These are phyloP conservation scores for Pseudomyrmex gracilis DNA, from an alignment of 1,140 invertebrate genomes.

Conservation along the genomic window DNA sequence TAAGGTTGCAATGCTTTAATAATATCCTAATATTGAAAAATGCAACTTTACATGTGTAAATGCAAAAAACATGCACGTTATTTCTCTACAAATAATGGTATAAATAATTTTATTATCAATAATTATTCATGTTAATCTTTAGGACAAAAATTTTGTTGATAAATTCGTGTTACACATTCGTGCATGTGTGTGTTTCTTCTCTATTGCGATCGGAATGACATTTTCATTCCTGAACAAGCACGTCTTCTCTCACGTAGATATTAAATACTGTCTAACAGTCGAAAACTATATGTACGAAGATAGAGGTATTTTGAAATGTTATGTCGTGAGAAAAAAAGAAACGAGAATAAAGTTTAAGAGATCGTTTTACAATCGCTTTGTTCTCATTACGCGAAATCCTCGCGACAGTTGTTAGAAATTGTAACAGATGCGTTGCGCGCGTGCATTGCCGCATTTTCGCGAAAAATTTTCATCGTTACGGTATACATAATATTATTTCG, in stretches of 20 bases:
- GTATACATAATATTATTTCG: neutral
- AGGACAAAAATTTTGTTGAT: neutral
- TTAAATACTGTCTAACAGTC: constrained; percentile 73
- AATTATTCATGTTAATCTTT: neutral
- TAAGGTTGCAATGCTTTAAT: no score
- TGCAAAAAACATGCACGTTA: neutral
- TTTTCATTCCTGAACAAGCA: neutral
- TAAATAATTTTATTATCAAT: neutral
- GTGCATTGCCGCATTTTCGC: neutral
- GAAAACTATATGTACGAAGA: constrained; percentile 56
- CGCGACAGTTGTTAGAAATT: neutral
- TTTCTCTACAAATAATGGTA: neutral
- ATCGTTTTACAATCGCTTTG: constrained; percentile 15
- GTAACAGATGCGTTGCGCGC: neutral
- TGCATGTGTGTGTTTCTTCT: neutral
- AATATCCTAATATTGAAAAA: no score
- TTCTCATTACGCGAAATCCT: neutral
- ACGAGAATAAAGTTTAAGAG: constrained; percentile 2
- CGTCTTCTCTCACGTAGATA: constrained; percentile 44
- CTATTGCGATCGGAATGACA: constrained; percentile 3
- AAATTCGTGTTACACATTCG: constrained; percentile 6
- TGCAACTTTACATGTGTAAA: neutral
- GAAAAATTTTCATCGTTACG: neutral
- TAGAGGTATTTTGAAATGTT: constrained; percentile 29
- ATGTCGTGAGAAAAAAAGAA: constrained; percentile 7